Conservation (phyloP, 2,888 invertebrate species). For the Aporophyla lueneburgensis region DNA sequence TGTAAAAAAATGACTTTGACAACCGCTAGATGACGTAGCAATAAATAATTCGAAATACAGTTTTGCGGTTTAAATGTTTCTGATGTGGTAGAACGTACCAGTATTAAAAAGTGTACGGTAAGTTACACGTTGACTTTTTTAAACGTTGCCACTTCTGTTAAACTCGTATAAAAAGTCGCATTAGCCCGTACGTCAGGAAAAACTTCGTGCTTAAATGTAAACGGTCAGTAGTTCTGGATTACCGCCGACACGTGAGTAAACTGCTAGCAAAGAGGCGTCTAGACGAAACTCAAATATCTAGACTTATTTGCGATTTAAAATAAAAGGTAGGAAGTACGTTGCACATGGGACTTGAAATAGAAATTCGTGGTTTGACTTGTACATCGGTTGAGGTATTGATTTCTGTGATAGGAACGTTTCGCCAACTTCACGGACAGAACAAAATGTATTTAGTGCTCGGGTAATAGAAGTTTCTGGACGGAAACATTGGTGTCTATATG, state of each 20-base stretch:
- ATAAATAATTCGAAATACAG: background rate
- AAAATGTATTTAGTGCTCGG: background rate
- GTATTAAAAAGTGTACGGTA: background rate
- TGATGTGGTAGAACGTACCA: background rate
- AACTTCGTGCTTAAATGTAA: slow-evolving; percentile 36
- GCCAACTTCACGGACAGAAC: too few relatives aligned
- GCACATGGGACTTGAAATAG: background rate
- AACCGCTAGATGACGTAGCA: background rate
- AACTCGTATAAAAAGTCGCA: slow-evolving; percentile 46
- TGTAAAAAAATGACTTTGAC: background rate
- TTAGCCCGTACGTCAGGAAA: slow-evolving; percentile 43
- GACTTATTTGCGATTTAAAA: slow-evolving; percentile 11
- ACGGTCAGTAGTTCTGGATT: slow-evolving; percentile 51
- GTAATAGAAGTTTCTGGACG: background rate
- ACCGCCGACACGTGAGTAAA: slow-evolving; percentile 31
- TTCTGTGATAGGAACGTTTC: background rate
- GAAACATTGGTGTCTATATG: too few relatives aligned
- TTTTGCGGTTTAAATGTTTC: background rate
- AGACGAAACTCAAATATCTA: slow-evolving; percentile 32
- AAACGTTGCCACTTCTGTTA: slow-evolving; percentile 22
- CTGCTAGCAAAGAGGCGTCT: slow-evolving; percentile 29
- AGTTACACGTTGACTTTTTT: background rate
- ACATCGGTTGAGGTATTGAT: too few relatives aligned
- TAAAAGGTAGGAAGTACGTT: background rate
- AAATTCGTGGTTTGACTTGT: background rate